A percentile compares a stretch with the other conserved stretches of the same genome.
Evolutionary conservation across 2,888 invertebrate species (phyloP).

Genomic region (Schizotus pectinicornis): DNA sequence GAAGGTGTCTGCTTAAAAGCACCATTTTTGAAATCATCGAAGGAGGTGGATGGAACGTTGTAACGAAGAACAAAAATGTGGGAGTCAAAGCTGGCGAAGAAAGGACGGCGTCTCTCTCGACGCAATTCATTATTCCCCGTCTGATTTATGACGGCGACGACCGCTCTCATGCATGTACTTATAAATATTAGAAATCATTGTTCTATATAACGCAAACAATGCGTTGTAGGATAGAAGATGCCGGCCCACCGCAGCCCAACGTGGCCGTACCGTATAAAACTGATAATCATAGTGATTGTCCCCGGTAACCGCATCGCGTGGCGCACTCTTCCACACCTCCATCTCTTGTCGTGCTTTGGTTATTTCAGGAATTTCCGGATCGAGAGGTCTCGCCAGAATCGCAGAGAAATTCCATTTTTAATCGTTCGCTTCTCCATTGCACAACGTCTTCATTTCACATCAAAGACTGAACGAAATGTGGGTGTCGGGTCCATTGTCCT

Average conservation of each 20-base stretch:
- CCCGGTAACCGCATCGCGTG: conserved; percentile 23
- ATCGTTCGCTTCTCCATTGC: conserved; percentile 6
- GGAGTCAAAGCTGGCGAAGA: too few species aligned
- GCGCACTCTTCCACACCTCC: conserved; percentile 9
- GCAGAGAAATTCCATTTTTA: neutral
- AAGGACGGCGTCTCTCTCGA: too few species aligned
- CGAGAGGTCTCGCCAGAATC: neutral
- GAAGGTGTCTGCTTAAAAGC: too few species aligned
- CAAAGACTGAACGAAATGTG: conserved; percentile 10
- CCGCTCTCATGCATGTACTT: neutral
- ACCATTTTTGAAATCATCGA: too few species aligned
- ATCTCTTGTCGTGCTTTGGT: conserved; percentile 1
- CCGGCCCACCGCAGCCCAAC: conserved; percentile 15
- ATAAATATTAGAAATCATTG: conserved; percentile 25
- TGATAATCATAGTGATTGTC: conserved; percentile 20
- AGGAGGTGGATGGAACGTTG: too few species aligned
- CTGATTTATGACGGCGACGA: too few species aligned
- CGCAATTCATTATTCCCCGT: too few species aligned
- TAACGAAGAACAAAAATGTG: too few species aligned
- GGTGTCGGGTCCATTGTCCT: conserved; percentile 10
- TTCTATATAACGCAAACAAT: conserved; percentile 19
- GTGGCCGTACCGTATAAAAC: conserved; percentile 9
- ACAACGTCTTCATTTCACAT: neutral
- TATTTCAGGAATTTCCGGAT: conserved; percentile 1
- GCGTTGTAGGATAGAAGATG: conserved; percentile 14